Percentiles rank a stretch among this genome's conserved stretches.
Evolutionary conservation across 2,113 vertebrate species (phyloP).

Genomic region (Oceanites oceanicus): DNA sequence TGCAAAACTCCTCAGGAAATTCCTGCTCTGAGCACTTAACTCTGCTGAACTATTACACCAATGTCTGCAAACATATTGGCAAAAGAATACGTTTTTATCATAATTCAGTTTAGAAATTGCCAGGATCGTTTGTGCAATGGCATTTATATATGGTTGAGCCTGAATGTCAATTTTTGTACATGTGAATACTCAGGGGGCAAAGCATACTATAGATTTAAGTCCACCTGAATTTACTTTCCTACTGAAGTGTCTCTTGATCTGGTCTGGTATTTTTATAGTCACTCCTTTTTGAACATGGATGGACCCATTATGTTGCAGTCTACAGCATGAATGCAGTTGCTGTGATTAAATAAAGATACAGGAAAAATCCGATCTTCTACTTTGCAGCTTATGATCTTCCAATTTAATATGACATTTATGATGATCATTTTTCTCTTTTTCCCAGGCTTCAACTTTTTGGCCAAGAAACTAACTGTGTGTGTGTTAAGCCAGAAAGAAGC

Average conservation of each 20-base stretch:
- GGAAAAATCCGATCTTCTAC: background rate
- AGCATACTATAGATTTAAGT: background rate
- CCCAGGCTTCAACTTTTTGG: background rate
- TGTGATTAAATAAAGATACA: slow-evolving; percentile 19
- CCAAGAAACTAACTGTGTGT: background rate
- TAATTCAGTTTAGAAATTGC: background rate
- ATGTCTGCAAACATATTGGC: background rate
- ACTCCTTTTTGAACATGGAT: background rate
- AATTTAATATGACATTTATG: background rate
- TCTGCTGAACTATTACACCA: background rate
- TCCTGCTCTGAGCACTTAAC: background rate
- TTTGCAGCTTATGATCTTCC: background rate
- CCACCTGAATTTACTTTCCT: slow-evolving; percentile 19
- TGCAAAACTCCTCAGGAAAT: background rate
- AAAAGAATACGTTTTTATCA: background rate
- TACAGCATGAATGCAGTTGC: background rate
- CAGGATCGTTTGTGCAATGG: background rate
- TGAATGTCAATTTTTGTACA: background rate
- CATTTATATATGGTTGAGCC: background rate
- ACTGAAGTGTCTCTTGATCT: slow-evolving; percentile 11
- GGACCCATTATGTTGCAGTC: background rate
- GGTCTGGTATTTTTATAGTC: slow-evolving; percentile 4
- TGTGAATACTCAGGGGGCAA: background rate
- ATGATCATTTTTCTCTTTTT: background rate
- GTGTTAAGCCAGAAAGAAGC: slow-evolving; percentile 17